Evolutionary conservation across 1,140 invertebrate genomes (phyloP).

Genomic region (Pectinophora gossypiella): DNA sequence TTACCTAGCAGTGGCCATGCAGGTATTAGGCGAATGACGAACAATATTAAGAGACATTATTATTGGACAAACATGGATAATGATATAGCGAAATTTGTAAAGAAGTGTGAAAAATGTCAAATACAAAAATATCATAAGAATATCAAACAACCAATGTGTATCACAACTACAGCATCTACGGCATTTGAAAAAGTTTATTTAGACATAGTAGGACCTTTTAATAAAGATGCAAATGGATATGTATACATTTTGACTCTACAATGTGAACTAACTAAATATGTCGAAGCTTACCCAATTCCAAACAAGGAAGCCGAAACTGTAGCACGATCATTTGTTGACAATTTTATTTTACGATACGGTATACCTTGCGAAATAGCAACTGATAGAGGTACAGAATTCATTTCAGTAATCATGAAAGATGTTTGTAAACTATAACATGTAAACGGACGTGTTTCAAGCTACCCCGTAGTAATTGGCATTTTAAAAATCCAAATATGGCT

Average conservation of each 20-base stretch:
- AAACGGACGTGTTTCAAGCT: too few relatives aligned
- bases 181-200: slow-evolving; percentile 15
- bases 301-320: slow-evolving; percentile 24
- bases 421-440: too few relatives aligned
- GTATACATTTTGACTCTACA: slow-evolving; percentile 18
- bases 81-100: slow-evolving; percentile 14
- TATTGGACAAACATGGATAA: slow-evolving; percentile 17
- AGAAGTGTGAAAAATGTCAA: slow-evolving; percentile 11
- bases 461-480: too few relatives aligned
- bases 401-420: too few relatives aligned
- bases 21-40: slow-evolving; percentile 24
- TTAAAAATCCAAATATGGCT: too few relatives aligned
- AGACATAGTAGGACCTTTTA: slow-evolving; percentile 21
- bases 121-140: slow-evolving; percentile 23
- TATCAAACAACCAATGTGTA: slow-evolving; percentile 17
- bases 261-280: slow-evolving; percentile 17
- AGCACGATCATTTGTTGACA: slow-evolving; percentile 21
- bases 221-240: slow-evolving; percentile 6
- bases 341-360: slow-evolving; percentile 26
- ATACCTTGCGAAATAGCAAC: slow-evolving; percentile 21
- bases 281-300: slow-evolving; percentile 21
- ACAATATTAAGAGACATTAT: slow-evolving; percentile 27
- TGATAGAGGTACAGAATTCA: slow-evolving; percentile 27
- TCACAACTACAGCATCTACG: slow-evolving; percentile 11
- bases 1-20: slow-evolving; percentile 28